Evolutionary conservation across 1,140 invertebrate genomes (phyloP).

Genomic region (Brachionus asplanchnoidis): DNA sequence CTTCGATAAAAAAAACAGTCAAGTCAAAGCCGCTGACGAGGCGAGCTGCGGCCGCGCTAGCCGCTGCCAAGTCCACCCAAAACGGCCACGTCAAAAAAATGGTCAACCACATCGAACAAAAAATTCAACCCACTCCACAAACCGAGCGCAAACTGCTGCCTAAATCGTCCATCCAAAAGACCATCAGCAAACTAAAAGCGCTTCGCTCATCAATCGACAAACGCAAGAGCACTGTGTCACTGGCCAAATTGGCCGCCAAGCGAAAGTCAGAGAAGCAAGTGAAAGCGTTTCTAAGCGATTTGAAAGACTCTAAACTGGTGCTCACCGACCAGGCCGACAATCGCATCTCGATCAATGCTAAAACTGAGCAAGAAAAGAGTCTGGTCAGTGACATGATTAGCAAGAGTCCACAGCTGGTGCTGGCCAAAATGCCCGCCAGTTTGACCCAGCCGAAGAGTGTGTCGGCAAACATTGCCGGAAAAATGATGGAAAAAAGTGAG

Average conservation of each 20-base stretch:
- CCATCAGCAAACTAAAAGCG: neutral
- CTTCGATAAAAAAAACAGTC: neutral
- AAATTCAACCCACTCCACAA: neutral
- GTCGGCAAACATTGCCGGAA: neutral
- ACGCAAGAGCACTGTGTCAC: neutral
- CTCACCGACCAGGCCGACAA: neutral
- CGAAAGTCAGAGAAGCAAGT: slow-evolving; percentile 19
- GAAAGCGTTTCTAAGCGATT: slow-evolving; percentile 5
- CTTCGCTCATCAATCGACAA: slow-evolving; percentile 9
- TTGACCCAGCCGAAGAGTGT: neutral
- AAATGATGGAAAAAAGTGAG: neutral
- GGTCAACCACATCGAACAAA: neutral
- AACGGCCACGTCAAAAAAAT: slow-evolving; percentile 8
- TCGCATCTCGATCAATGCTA: neutral
- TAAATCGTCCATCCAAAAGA: neutral
- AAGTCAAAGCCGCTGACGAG: neutral
- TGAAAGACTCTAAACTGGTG: neutral
- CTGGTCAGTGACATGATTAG: neutral
- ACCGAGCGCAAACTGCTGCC: neutral
- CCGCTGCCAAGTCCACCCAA: neutral
- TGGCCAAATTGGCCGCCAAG: neutral
- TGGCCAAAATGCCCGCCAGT: neutral
- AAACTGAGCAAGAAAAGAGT: neutral
- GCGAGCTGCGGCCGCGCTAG: neutral
- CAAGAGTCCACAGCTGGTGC: neutral